Evolutionary conservation across 2,888 invertebrate species (phyloP), one percentile per base, ranked within the genome.

Genomic region (Endotricha flammealis): DNA sequence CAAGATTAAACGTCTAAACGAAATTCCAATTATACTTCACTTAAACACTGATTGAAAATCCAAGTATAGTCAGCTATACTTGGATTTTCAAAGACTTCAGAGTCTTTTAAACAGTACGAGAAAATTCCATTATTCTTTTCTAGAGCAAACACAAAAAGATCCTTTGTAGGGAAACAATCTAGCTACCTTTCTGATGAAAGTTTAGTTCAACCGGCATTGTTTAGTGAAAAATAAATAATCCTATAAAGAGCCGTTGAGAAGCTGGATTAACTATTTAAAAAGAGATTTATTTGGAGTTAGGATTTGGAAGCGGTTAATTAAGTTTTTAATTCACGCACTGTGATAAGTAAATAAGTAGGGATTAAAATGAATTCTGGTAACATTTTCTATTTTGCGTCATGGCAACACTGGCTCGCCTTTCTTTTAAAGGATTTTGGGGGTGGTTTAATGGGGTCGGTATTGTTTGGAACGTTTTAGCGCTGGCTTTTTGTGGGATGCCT

Each of bases 401-500:
- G n/a, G 43, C 37, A 46, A 47, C 41, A 42, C 43, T 41, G 42
- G 43, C 60, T 57, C 53, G 53, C 57, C 54, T 61, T 65, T 64
- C 57, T 63, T 56, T 53, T 48, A 32, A 27, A 50, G 61, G 66
- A 61, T 63, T 68, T 64, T 20, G 3, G 41, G 48, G 58, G 50
- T 42, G 45, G 67, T 55, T 67, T 70, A 65, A 62, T 56, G 53
- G 60, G 51, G 53, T 60, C 45, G 62, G 57, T 42, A 52, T 52
- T 52, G 49, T 52, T 52, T 69, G 61, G 52, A 58, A 62, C 53
- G 56, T 47, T 53, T 51, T 52, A 43, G 41, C 50, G 57, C 60
- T 57, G 53, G 52, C 56, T 61, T 57, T 70, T 69, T 71, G 64
- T 39, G 34, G 52, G 53, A 50, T 50, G 58, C 57, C 61, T 52